phyloP scores from a whole-genome alignment of 1,140 invertebrate genomes.

The Pemphigus obesinymphae region DNA sequence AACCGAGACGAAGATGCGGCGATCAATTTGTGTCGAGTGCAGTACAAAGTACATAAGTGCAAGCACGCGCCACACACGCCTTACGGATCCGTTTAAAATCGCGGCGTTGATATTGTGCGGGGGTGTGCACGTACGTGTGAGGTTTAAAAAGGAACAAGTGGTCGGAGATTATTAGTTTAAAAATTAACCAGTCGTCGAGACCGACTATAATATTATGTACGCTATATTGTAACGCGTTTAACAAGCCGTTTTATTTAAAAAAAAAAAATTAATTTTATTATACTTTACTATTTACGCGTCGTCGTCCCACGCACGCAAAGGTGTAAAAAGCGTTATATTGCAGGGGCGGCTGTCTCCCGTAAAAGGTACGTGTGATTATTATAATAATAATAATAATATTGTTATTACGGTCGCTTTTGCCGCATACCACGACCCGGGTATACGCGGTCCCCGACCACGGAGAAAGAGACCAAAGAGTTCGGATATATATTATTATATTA shows the following conservation, averaged over 20 bases:
- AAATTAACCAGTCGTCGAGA: constrained; percentile 2
- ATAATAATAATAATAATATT: neutral
- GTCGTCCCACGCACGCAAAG: neutral
- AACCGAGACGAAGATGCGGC: neutral
- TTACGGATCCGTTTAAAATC: neutral
- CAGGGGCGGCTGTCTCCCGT: neutral
- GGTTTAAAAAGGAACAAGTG: neutral
- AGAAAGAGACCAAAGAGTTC: no score
- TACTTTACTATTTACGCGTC: neutral
- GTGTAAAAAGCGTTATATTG: constrained; percentile 17
- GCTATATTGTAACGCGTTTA: neutral
- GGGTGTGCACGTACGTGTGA: neutral
- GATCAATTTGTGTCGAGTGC: neutral
- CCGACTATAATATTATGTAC: neutral
- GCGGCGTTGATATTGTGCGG: neutral
- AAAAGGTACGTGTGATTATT: neutral
- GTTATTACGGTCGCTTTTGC: neutral
- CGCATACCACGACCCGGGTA: neutral
- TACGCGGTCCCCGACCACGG: no score
- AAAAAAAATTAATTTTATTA: no score
- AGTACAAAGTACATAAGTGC: no score
- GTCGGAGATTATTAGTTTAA: neutral
- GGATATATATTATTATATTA: no score
- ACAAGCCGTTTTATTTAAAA: constrained; percentile 20
- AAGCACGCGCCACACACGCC: neutral